Base-by-base conservation (phyloP, 1,140 invertebrate species). In the Micrasema longulum region DNA sequence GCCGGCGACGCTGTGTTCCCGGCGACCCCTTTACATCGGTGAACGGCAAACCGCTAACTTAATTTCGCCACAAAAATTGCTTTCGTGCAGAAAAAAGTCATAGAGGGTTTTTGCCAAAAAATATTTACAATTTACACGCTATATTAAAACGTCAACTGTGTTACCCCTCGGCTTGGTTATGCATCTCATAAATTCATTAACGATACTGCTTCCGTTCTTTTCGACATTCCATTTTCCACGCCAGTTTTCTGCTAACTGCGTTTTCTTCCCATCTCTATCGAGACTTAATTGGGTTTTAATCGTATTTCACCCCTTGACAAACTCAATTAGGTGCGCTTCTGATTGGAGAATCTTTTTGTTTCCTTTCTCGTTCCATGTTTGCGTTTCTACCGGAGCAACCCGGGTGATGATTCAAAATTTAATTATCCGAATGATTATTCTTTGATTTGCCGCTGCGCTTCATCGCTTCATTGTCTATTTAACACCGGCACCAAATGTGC, bases 281-380 rank as follows among this genome's bases (percentile, higher is more conserved):
- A 22, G 18, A 38, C 57, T 41, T 65, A 75, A 75, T 75, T 75
- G 69, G 70, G 70, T 75, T 75, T 75, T 75, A 75, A 75, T 75
- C 74, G 74, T 43, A 60, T 75, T 75, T 65, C 69, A 72, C 70
- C 73, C 74, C 74, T 50, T 60, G 74, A 75, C 74, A 72, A 75
- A 75, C 74, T 75, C 74, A 69, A 75, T 75, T 75, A 75, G 74
- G 52, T 66, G 74, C 74, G 69, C 62, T 72, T 69, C 74, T 75
- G 74, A 75, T 75, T 72, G 70, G 66, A 71, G 22, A 11, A 52
- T 11, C 60, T 68, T 68, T 71, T 67, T 70, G 22, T 64, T 70
- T 71, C 26, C 50, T 50, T 20, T 50, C 14, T 18, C 26, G 31
- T 22, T 3, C 57, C 31, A 31, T 45, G 60, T 70, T 64, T 52